Evolutionary conservation across 2,113 vertebrate genomes (phyloP).

Genomic region (Melanocharis versteri): DNA sequence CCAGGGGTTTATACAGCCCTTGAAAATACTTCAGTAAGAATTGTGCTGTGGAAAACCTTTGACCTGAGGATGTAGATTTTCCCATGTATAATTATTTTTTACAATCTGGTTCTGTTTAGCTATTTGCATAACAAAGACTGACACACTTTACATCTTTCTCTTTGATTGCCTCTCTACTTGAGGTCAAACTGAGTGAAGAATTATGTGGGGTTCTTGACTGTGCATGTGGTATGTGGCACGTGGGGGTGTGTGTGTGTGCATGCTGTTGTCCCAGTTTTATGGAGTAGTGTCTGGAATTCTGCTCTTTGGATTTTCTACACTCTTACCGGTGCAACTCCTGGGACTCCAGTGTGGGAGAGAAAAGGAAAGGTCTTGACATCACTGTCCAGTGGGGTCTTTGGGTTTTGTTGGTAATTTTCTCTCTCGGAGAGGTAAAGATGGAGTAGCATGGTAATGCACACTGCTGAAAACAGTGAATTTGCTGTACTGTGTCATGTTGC

Average conservation of each 20-base stretch:
- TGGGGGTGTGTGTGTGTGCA: fast-evolving
- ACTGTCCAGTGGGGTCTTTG: neutral
- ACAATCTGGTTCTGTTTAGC: neutral
- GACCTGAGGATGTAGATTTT: slow-evolving; percentile 21
- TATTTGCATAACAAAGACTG: slow-evolving; percentile 44
- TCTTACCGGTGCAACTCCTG: neutral
- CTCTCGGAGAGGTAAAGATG: neutral
- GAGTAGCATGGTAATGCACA: neutral
- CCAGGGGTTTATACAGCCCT: slow-evolving; percentile 20
- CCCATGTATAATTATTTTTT: neutral
- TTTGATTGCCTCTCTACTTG: neutral
- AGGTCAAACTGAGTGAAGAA: neutral
- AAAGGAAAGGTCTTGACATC: neutral
- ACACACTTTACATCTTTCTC: neutral
- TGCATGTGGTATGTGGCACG: neutral
- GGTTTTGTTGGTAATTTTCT: neutral
- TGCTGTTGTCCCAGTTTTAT: neutral
- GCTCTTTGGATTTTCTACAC: neutral
- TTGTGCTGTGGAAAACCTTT: slow-evolving; percentile 30
- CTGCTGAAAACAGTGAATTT: neutral
- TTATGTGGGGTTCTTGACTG: neutral
- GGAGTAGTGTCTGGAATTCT: neutral
- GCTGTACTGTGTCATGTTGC: neutral
- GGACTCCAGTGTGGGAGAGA: neutral
- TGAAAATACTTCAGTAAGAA: neutral